Base-by-base conservation (phyloP, 2,113 vertebrate genomes). In the Channa maculata region DNA sequence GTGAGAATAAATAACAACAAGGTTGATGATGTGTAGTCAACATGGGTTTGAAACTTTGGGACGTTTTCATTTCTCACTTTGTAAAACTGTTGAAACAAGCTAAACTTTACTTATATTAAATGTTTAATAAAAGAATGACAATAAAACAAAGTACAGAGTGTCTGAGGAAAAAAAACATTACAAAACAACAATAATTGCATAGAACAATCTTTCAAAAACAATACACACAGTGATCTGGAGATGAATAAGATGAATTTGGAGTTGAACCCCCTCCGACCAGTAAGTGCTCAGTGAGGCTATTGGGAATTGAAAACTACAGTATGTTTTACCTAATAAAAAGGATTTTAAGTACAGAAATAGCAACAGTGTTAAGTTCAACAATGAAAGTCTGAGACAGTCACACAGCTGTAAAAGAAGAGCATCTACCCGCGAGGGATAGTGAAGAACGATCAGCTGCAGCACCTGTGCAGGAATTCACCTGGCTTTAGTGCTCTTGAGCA, bases 41-140 rank as follows among this genome's bases (percentile, higher is more conserved):
- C 46, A 8, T n/a, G 33, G 1, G 0, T 15, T 45, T 41, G 8
- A 58, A 48, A 38, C 10, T 37, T 57, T 48, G 44, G 65, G 45
- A 15, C 36, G 36, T 76, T 82, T 83, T 68, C 70, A 38, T 54
- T 66, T 9, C 9, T 75, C 39, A 0, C 2, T n/a, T 38, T 11
- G 33, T 50, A 15, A 64, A 71, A 82, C 6, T 9, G 13, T 71
- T 5, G 8, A 37, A 48, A 57, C n/a, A 64, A 37, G 37, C 2
- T 0, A 9, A 46, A 34, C 5, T 11, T 5, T 2, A 3, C 24
- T 46, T 86, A 84, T 91, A 89, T 88, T 87, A 88, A 59, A 74
- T 70, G 88, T 93, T 94, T 94, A 94, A 93, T 95, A 93, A 93
- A 95, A 93, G 82, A 91, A 90, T 72, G 75, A 84, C 65, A 81